Conservation (phyloP, 2,797 vertebrate species). For the Phaenicophaeus curvirostris region DNA sequence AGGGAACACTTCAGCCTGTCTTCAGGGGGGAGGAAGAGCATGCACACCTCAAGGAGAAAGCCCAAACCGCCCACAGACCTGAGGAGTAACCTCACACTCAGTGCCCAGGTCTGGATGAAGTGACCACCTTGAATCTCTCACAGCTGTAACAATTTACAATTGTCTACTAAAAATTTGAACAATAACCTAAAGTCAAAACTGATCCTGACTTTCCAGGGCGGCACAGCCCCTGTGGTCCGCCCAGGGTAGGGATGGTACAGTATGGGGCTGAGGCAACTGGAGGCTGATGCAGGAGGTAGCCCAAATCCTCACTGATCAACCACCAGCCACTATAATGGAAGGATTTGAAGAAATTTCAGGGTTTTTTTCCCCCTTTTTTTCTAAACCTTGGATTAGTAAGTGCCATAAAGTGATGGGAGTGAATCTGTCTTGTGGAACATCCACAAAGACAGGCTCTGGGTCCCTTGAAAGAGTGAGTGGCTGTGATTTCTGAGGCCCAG, state of each 20-base stretch:
- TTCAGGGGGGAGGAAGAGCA: not conserved
- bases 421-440: constrained; percentile 36
- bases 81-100: accelerated
- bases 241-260: not conserved
- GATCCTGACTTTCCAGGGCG: not conserved
- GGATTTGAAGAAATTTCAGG: not conserved
- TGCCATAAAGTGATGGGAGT: not conserved
- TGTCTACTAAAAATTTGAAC: not conserved
- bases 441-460: constrained; percentile 13
- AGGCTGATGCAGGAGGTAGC: not conserved
- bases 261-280: not conserved
- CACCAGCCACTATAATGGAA: not conserved
- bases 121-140: not conserved
- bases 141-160: not conserved
- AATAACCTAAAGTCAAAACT: not conserved
- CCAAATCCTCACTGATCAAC: not conserved
- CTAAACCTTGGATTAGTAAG: not conserved
- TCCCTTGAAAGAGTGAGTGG: not conserved
- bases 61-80: not conserved
- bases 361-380: not conserved
- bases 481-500: not conserved
- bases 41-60: not conserved
- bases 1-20: not conserved
- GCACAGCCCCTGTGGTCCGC: not conserved
- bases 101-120: not conserved